Percentiles rank a stretch among this genome's conserved stretches.
Conservation (phyloP, 2,888 invertebrate genomes). For the Catocala fraxini region DNA sequence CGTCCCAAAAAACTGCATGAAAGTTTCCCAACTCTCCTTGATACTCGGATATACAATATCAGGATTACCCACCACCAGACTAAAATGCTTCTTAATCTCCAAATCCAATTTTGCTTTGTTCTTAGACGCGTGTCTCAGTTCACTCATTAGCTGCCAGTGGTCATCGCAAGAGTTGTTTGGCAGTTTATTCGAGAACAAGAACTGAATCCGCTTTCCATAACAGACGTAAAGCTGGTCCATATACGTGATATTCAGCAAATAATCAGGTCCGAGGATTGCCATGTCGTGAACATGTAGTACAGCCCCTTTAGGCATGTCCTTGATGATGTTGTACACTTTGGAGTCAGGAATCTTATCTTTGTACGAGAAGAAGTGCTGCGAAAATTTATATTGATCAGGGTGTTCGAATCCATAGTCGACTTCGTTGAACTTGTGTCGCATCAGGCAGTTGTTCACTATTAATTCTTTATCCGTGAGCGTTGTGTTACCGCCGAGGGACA, state of each 20-base stretch:
- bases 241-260: slow-evolving; percentile 89
- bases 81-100: slow-evolving; percentile 84
- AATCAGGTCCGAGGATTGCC: slow-evolving; percentile 89
- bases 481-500: slow-evolving; percentile 84
- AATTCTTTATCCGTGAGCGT: slow-evolving; percentile 81
- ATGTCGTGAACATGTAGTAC: slow-evolving; percentile 91
- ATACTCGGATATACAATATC: slow-evolving; percentile 80
- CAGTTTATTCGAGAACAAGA: slow-evolving; percentile 65
- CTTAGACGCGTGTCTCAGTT: slow-evolving; percentile 70
- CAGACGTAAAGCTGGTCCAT: slow-evolving; percentile 88
- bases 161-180: slow-evolving; percentile 58
- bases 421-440: slow-evolving; percentile 87
- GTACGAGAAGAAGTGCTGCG: slow-evolving; percentile 89
- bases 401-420: slow-evolving; percentile 84
- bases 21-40: slow-evolving; percentile 88
- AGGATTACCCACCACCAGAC: slow-evolving; percentile 85
- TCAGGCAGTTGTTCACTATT: slow-evolving; percentile 86
- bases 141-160: slow-evolving; percentile 82
- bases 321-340: slow-evolving; percentile 89
- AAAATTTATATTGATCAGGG: slow-evolving; percentile 88
- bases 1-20: slow-evolving; percentile 86
- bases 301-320: slow-evolving; percentile 92
- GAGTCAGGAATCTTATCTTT: slow-evolving; percentile 88
- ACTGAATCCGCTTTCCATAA: slow-evolving; percentile 49
- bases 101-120: slow-evolving; percentile 83